Percentiles rank a stretch among this genome's conserved stretches.
These are phyloP conservation scores for Coptodon bakossiorum DNA, from an alignment of 2,113 vertebrate species.

Conservation along the genomic window DNA sequence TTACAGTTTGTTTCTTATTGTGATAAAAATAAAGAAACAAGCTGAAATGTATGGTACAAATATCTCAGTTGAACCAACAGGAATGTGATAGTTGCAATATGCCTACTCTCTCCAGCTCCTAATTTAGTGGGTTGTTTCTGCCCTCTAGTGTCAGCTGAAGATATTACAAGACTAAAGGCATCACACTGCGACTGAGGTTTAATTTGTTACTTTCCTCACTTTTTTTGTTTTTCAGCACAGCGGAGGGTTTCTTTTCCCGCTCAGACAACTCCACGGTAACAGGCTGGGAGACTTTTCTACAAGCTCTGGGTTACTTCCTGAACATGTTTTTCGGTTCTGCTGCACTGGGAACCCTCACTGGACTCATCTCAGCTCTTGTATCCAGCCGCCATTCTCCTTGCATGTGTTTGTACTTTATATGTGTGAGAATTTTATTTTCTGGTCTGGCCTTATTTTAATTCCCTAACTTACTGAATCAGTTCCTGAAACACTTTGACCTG, in stretches of 20 bases:
- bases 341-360: slow-evolving; percentile 92
- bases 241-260: slow-evolving; percentile 90
- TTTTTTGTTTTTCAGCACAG: slow-evolving; percentile 78
- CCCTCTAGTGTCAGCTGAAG: slow-evolving; percentile 35
- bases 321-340: slow-evolving; percentile 99
- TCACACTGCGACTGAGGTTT: not conserved
- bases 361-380: slow-evolving; percentile 97
- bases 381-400: slow-evolving; percentile 62
- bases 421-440: not conserved
- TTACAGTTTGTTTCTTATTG: not conserved
- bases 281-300: slow-evolving; percentile 92
- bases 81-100: not conserved
- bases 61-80: not conserved
- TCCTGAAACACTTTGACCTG: slow-evolving; percentile 92
- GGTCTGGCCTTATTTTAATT: not conserved
- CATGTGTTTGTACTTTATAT: not conserved
- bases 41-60: not conserved
- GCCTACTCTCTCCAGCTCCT: not conserved
- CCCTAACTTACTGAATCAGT: slow-evolving; percentile 64
- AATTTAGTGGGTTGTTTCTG: slow-evolving; percentile 13
- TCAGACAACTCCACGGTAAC: slow-evolving; percentile 84
- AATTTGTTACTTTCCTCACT: not conserved
- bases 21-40: not conserved
- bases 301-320: slow-evolving; percentile 92
- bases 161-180: not conserved